Evolutionary conservation across 2,797 vertebrate species (phyloP).

Genomic region (Microhierax caerulescens): DNA sequence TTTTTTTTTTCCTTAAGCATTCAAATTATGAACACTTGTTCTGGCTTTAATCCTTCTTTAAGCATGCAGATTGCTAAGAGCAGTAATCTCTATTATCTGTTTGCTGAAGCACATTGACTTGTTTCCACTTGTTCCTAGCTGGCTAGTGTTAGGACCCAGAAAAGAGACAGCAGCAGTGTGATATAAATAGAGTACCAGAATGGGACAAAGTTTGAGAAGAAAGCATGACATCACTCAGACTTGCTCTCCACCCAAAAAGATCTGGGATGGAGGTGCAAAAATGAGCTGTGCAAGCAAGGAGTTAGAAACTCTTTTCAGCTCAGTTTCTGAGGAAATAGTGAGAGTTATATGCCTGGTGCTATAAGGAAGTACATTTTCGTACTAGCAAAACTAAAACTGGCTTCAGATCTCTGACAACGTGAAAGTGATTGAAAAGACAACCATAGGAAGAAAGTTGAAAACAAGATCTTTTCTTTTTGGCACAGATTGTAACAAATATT

Average conservation of each 20-base stretch:
- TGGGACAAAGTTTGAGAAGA: slow-evolving; percentile 71
- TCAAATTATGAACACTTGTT: background rate
- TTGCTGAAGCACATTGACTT: background rate
- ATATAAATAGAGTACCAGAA: slow-evolving; percentile 74
- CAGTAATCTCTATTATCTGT: background rate
- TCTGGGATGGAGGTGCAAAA: slow-evolving; percentile 64
- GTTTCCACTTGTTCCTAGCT: background rate
- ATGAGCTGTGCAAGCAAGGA: background rate
- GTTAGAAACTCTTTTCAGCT: background rate
- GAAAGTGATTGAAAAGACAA: background rate
- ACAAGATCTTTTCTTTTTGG: background rate
- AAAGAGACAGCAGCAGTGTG: slow-evolving; percentile 36
- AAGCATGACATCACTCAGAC: slow-evolving; percentile 83
- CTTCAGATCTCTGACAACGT: background rate
- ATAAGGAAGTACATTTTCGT: background rate
- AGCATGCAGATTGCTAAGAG: background rate
- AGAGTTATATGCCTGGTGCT: background rate
- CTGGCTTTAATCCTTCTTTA: background rate
- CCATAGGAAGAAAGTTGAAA: background rate
- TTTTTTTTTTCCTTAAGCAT: background rate
- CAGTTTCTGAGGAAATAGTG: background rate
- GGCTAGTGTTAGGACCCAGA: slow-evolving; percentile 76
- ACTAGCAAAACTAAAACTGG: background rate
- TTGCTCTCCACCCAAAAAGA: slow-evolving; percentile 79
- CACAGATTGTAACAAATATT: background rate